phyloP scores from a whole-genome alignment of 2,113 vertebrate genomes.

The Calidris pugnax region DNA sequence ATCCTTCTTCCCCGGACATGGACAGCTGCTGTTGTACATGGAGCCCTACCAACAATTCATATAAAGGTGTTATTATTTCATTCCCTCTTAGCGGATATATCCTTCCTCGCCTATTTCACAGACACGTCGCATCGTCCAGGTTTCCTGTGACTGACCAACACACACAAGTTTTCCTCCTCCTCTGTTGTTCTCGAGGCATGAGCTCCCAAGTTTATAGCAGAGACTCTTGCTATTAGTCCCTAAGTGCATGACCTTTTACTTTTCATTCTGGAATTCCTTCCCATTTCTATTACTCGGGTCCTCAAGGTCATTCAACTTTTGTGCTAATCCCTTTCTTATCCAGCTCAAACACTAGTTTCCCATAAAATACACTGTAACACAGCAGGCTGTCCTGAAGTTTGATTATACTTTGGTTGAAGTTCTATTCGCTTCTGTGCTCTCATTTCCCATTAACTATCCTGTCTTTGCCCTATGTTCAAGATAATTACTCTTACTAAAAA shows the following conservation, averaged over 20 bases:
- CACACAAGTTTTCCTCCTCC: neutral
- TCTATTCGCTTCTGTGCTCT: neutral
- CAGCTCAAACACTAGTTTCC: neutral
- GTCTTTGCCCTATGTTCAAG: neutral
- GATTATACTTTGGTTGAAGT: neutral
- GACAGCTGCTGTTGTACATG: neutral
- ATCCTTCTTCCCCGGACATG: neutral
- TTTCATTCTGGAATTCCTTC: neutral
- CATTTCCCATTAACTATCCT: neutral
- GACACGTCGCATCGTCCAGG: neutral
- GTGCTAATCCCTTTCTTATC: neutral
- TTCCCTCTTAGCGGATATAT: neutral
- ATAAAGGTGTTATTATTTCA: neutral
- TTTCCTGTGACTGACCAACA: neutral
- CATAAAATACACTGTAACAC: neutral
- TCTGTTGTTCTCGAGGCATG: neutral
- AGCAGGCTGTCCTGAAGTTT: neutral
- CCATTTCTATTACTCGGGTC: neutral
- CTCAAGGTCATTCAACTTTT: neutral
- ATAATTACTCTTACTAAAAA: neutral
- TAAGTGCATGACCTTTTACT: neutral
- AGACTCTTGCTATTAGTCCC: neutral
- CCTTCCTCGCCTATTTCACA: neutral
- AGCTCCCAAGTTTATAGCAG: neutral
- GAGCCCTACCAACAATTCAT: neutral